Base-by-base conservation (phyloP, 2,888 invertebrate genomes). In the Acleris holmiana region DNA sequence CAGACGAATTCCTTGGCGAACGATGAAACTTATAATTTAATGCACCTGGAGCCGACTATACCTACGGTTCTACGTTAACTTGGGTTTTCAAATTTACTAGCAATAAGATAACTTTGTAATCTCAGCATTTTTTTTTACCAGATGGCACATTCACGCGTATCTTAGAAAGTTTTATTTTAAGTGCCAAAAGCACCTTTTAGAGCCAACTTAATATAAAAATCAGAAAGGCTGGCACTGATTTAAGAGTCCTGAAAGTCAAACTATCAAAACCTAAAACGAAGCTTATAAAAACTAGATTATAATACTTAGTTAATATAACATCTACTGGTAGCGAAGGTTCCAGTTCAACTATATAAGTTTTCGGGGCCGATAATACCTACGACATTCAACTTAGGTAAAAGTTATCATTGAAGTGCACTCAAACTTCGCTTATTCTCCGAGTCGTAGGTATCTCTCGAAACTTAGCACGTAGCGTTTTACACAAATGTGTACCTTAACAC, bases 391-490 rank as follows among this genome's bases (percentile, higher is more conserved):
- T 86, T 78, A 72, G 17, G 13, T 76, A 76, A 82, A 88, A 88
- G 83, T 88, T 86, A 88, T 87, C 85, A 87, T 86, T 86, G 82
- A 82, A 84, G 84, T 77, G 79, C 79, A 83, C 84, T 85, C 79
- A 73, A 85, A 88, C 80, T 86, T 86, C 78, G 80, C 82, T 83
- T 86, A 84, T 82, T 84, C 85, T 80, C 82, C 59, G 35, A 64
- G 53, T 41, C 51, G 78, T 80, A 86, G 84, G 85, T 87, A 88
- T 83, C 85, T 86, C 85, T 84, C 85, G 83, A 83, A 85, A 88
- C 83, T 88, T 86, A 84, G 77, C 83, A 85, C 84, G 83, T 85
- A 84, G 81, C 85, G 82, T 86, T 89, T 88, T 88, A 85, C 82
- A 85, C 86, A 85, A 89, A 89, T 86, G 83, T 86, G 85, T 86